Base-by-base conservation (phyloP, 2,888 invertebrate genomes). In the Ctenicera cuprea region DNA sequence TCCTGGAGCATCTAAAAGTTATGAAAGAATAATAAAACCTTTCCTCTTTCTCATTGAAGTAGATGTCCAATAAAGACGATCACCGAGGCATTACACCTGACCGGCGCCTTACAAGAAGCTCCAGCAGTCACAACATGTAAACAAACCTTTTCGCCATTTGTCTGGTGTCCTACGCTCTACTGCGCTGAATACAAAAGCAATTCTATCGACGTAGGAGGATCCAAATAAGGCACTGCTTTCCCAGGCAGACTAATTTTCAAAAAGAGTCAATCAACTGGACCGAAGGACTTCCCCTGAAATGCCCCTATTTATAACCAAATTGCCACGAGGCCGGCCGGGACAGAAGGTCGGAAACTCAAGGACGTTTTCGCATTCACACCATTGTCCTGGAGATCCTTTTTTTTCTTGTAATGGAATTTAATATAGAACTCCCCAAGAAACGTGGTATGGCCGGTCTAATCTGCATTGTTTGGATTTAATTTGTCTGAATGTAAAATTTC, bases 391-490 rank as follows among this genome's bases (percentile, higher is more conserved):
- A 11, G 18, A 3, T n/a, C 14, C 20, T 54, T 59, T 20, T n/a
- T 9, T 30, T 57, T 57, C 7, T 5, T 22, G 18, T n/a, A 20
- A 26, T 52, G 20, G 52, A 22, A 52, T 43, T 62, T 62, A 48
- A 48, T 48, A 11, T 18, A 48, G 48, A 16, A 62, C 16, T 30
- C 37, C 11, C 22, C 4, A 45, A 30, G 48, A 48, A 22, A 64
- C 26, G 22, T 38, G 64, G 33, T 12, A 3, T 48, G 18, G 30
- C 41, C 57, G 57, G 54, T n/a, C 45, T 71, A 38, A 64, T 57
- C 54, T 22, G 30, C 48, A 71, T 64, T 71, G 71, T 71, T 64
- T 71, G 64, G 64, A 64, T 71, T 71, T 71, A 71, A 71, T 71
- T 71, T 71, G 57, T 64, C 33, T 3, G 48, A 71, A 71, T 71